A percentile compares a stretch with the other conserved stretches of the same genome.
phyloP scores from a whole-genome alignment of 1,140 invertebrate species.

The Cydia fagiglandana region DNA sequence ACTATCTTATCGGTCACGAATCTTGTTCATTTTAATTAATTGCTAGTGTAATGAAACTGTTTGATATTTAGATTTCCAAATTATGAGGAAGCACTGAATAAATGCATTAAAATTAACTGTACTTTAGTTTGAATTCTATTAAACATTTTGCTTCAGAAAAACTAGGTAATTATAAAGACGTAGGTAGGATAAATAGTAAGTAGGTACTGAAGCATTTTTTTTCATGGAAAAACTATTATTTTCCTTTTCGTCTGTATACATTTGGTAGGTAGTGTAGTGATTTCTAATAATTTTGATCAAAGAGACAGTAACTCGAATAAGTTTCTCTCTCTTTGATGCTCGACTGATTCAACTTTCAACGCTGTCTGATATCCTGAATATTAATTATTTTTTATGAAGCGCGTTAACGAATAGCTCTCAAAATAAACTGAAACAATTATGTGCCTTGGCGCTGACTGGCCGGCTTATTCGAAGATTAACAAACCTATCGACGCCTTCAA shows the following conservation, averaged over 20 bases:
- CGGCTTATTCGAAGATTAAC: slow-evolving; percentile 22
- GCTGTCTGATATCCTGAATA: background rate
- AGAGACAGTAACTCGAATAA: no score
- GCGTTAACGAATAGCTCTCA: background rate
- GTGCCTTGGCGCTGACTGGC: slow-evolving; percentile 16
- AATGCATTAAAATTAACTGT: no score
- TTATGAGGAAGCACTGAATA: background rate
- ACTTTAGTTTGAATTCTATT: no score
- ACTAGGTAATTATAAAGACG: no score
- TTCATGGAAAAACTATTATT: no score
- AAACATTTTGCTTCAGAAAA: no score
- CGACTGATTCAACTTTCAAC: background rate
- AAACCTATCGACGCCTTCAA: background rate
- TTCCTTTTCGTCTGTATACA: no score
- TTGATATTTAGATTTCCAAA: background rate
- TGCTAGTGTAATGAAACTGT: background rate
- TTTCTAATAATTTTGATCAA: no score
- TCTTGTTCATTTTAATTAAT: slow-evolving; percentile 11
- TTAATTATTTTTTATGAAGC: background rate
- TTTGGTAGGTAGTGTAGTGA: no score
- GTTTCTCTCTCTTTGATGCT: background rate
- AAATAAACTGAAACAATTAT: slow-evolving; percentile 16
- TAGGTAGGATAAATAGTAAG: no score
- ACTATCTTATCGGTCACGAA: background rate
- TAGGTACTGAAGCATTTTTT: no score